These are phyloP conservation scores for Sterna hirundo DNA, from an alignment of 2,113 vertebrate genomes.

Conservation along the genomic window DNA sequence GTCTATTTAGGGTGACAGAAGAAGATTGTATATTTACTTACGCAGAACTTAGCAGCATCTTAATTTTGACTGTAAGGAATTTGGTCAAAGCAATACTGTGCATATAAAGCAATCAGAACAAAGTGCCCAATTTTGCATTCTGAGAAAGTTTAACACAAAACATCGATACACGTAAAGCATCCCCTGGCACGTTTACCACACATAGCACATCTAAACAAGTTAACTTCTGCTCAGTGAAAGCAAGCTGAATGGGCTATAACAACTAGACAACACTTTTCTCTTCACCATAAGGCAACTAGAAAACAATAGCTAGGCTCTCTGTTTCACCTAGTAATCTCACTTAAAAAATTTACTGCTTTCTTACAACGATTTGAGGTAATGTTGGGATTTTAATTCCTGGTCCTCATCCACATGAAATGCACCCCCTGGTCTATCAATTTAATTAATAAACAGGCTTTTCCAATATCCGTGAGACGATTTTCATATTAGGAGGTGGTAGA, in stretches of 20 bases:
- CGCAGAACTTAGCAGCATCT: background rate
- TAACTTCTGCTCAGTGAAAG: background rate
- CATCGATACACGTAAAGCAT: background rate
- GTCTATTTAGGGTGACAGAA: background rate
- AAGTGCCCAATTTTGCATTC: background rate
- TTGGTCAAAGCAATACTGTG: constrained; percentile 10
- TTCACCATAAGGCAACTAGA: background rate
- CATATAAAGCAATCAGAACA: background rate
- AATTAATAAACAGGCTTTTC: background rate
- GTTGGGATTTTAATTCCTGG: background rate
- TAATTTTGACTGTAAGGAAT: background rate
- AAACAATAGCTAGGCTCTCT: background rate
- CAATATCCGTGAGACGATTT: background rate
- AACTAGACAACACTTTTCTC: background rate
- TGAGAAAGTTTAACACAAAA: background rate
- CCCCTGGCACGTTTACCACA: background rate
- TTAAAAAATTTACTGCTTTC: background rate
- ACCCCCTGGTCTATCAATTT: background rate
- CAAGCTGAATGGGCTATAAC: background rate
- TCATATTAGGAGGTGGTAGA: background rate
- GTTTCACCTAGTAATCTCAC: background rate
- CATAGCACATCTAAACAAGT: background rate
- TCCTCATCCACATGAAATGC: background rate
- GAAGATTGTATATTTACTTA: background rate
- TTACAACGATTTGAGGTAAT: background rate